Evolutionary conservation across 23 tunicate genomes (phyloP), one percentile per base, ranked within the genome.

Genomic region (Clavelina lepadiformis): DNA sequence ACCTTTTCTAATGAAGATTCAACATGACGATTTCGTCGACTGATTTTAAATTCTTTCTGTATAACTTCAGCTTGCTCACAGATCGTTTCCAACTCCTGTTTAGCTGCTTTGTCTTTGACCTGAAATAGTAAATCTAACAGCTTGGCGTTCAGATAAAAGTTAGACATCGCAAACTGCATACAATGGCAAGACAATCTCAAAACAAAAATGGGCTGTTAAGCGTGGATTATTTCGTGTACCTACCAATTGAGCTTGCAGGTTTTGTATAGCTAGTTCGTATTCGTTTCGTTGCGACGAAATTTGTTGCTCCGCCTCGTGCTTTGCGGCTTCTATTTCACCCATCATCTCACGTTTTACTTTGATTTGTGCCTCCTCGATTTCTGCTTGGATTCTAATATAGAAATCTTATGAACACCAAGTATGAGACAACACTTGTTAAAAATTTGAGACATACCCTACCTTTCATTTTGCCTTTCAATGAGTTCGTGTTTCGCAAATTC

Each of bases 241-340:
- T 58, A 86, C 95, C 60, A 86, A 41, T 56, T 78, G 79, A 4
- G 64, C 61, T 78, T 86, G 83, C 25, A 86, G 69, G 31, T 71
- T 70, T 31, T 78, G 33, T 1, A 86, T 67, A 20, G 51, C 68
- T 23, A 67, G 23, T 47, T 86, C 83, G 37, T 77, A 86, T 34
- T 78, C 65, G 30, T 63, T 64, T 51, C 55, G 57, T 37, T 86
- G 95, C 11, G 61, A 4, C 20, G 60, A 49, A 18, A 86, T 66
- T 49, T 86, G 79, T 23, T 37, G 53, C 36, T 86, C 71, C n/a
- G 95, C 95, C 47, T 86, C 95, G 19, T 46, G 71, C 67, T 86
- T 86, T 2, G 95, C 95, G n/a, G 77, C 71, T 71, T 86, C 84
- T 37, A 86, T 86, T 44, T 86, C 95, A 7, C 75, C 61, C 35